phyloP scores from a whole-genome alignment of 2,797 vertebrate genomes.

The Hipposideros larvatus region DNA sequence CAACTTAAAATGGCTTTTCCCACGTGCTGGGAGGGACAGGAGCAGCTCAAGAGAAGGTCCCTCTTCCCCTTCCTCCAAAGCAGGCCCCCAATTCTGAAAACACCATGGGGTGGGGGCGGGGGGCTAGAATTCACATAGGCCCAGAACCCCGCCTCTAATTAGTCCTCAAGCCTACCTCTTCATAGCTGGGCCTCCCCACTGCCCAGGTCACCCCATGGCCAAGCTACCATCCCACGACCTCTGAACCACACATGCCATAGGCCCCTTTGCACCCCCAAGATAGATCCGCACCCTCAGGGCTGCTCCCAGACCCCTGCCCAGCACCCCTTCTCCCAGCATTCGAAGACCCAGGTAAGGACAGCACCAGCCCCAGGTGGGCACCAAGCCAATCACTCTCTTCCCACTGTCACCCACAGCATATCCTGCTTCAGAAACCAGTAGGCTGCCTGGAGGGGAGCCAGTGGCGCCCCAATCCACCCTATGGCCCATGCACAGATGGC shows the following conservation, averaged over 20 bases:
- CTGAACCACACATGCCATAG: background rate
- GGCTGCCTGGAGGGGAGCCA: background rate
- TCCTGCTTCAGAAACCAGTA: background rate
- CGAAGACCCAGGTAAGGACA: background rate
- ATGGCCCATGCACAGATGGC: background rate
- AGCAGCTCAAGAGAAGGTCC: too few species aligned
- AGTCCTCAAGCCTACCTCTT: background rate
- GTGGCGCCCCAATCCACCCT: accelerated
- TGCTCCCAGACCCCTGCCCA: background rate
- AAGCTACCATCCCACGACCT: background rate
- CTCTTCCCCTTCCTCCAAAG: background rate
- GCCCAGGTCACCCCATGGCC: too few species aligned
- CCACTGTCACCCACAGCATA: background rate
- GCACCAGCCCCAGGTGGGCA: background rate
- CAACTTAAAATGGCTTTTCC: conserved; percentile 29
- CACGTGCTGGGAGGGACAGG: too few species aligned
- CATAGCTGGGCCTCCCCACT: accelerated
- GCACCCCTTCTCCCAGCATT: background rate
- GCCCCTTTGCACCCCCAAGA: background rate
- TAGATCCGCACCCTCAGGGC: background rate
- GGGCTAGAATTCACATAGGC: background rate
- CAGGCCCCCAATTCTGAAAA: background rate
- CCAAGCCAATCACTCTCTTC: background rate
- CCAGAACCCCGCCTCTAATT: background rate
- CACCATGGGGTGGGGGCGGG: background rate